These are phyloP conservation scores for Cyclophora albipunctata DNA, from an alignment of 2,888 invertebrate genomes.

Conservation along the genomic window DNA sequence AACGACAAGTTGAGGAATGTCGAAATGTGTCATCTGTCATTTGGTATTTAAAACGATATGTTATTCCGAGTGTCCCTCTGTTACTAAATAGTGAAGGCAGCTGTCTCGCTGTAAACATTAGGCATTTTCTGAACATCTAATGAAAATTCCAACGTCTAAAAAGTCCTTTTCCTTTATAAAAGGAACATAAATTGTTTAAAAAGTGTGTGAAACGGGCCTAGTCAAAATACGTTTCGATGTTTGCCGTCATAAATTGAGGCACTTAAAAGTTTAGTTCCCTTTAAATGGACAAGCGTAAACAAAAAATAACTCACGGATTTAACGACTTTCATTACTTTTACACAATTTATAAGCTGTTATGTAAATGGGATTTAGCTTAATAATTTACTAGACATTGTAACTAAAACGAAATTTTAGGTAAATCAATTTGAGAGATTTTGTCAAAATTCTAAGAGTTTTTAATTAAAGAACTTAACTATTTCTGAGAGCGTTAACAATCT, in stretches of 20 bases:
- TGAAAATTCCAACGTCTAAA: constrained; percentile 47
- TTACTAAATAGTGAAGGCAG: constrained; percentile 64
- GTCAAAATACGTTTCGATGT: constrained; percentile 4
- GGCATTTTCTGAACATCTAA: constrained; percentile 48
- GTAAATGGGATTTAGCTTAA: constrained; percentile 7
- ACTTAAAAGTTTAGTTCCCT: constrained; percentile 10
- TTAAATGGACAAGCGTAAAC: constrained; percentile 10
- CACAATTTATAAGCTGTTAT: neutral
- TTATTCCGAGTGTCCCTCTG: constrained; percentile 59
- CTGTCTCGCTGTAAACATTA: constrained; percentile 56
- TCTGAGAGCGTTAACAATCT: too few species aligned
- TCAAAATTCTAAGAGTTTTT: too few species aligned
- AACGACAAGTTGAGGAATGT: constrained; percentile 74
- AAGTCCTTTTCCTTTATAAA: constrained; percentile 20
- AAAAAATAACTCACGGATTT: constrained; percentile 9
- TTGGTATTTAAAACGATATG: constrained; percentile 73
- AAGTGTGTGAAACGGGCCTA: constrained; percentile 16
- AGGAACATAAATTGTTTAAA: constrained; percentile 18
- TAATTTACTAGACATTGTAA: too few species aligned
- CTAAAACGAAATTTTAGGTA: too few species aligned
- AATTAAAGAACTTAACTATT: too few species aligned
- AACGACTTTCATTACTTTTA: constrained; percentile 3
- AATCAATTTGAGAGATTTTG: too few species aligned
- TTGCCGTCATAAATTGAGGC: constrained; percentile 11
- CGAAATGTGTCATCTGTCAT: constrained; percentile 75